A percentile compares a stretch with the other conserved stretches of the same genome.
These are phyloP conservation scores for Xestia ashworthii DNA, from an alignment of 2,888 invertebrate genomes.

Conservation along the genomic window DNA sequence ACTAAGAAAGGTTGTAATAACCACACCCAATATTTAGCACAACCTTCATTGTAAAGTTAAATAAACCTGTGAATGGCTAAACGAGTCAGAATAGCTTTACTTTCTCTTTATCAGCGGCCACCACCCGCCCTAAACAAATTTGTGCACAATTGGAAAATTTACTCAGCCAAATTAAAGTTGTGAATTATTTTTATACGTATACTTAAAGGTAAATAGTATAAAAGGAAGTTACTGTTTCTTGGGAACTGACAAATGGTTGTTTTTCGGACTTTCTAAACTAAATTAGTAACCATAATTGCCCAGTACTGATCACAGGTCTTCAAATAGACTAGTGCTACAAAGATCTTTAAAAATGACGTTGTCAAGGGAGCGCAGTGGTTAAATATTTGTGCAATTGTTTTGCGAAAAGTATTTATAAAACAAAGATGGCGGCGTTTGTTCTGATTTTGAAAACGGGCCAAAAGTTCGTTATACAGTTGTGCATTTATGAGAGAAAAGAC, in stretches of 20 bases:
- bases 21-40: conserved; percentile 39
- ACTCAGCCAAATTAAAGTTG: conserved; percentile 68
- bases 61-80: conserved; percentile 67
- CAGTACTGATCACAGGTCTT: background rate
- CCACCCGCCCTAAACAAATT: conserved; percentile 81
- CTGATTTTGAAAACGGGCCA: background rate
- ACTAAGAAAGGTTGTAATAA: background rate
- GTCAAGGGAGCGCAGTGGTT: background rate
- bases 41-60: conserved; percentile 18
- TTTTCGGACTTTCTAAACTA: background rate
- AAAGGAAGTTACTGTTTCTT: conserved; percentile 16
- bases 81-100: conserved; percentile 73
- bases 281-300: background rate
- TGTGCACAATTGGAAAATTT: conserved; percentile 77
- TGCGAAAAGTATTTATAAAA: background rate
- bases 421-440: background rate
- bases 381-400: background rate
- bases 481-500: background rate
- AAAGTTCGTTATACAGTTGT: background rate
- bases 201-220: conserved; percentile 19
- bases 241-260: background rate
- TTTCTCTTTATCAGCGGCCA: conserved; percentile 77
- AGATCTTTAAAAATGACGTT: background rate
- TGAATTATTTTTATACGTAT: conserved; percentile 38
- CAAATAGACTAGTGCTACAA: background rate